These are phyloP conservation scores for Bursaphelenchus mucronatus DNA, from an alignment of 1,140 invertebrate species.

Conservation along the genomic window DNA sequence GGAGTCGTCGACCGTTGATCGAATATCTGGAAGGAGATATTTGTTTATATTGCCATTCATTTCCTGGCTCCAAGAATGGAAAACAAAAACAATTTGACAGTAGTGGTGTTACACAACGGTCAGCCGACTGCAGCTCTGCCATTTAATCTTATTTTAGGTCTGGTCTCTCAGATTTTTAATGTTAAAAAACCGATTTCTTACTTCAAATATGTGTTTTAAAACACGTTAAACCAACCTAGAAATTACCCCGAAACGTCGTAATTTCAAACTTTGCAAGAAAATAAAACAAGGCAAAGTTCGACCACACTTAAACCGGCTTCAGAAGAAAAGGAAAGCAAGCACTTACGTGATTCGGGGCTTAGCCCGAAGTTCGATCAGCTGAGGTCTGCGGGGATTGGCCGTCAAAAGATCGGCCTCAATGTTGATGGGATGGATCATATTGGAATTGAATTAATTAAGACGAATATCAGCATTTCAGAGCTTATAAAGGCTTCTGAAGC, in stretches of 20 bases:
- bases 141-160: too few species aligned
- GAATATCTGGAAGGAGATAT: conserved; percentile 19
- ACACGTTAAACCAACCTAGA: too few species aligned
- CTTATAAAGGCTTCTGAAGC: too few species aligned
- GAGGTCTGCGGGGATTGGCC: conserved; percentile 17
- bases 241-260: neutral
- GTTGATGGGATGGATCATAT: conserved; percentile 30
- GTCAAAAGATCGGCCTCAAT: conserved; percentile 25
- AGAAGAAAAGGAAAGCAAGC: conserved; percentile 10
- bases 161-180: too few species aligned
- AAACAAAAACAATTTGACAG: too few species aligned
- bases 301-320: neutral
- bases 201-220: too few species aligned
- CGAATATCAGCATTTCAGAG: too few species aligned
- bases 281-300: too few species aligned
- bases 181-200: too few species aligned
- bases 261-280: neutral
- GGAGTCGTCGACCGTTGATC: conserved; percentile 17
- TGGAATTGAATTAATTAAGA: neutral
- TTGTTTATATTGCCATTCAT: too few species aligned
- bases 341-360: conserved; percentile 25
- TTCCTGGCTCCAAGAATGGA: neutral
- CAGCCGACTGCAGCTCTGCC: too few species aligned
- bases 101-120: too few species aligned
- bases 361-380: conserved; percentile 15